Base-by-base conservation (phyloP, 2,113 vertebrate genomes). In the Chloropsis hardwickii region DNA sequence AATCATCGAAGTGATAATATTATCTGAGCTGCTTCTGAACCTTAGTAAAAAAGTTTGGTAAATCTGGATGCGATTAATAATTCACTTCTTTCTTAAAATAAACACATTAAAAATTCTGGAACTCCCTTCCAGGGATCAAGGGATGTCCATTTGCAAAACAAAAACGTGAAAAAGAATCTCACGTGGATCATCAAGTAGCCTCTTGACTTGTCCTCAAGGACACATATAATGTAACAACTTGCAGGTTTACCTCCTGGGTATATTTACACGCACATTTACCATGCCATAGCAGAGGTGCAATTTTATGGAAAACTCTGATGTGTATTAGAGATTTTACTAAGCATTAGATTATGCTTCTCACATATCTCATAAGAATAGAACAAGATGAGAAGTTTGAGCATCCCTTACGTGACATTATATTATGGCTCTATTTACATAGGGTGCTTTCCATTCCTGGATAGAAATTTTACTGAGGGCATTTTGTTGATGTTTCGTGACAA, bases 241-340 rank as follows among this genome's bases (percentile, higher is more conserved):
- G 8, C 29, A 94, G n/a, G 31, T 74, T 88, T 85, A 54, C 11
- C 27, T 80, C 24, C 73, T 94, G 64, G 5, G 18, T 78, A 28
- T 90, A 71, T 76, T 95, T 94, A 74, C 53, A 58, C 3, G 6
- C 44, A 86, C 28, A n/a, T 94, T 93, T 84, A 56, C 81, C 40
- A 42, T 74, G 57, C 35, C 67, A 56, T 85, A 92, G 40, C 60
- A 65, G 51, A 78, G 70, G 27, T 91, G n/a, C 89, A 87, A 73
- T 92, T 95, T 96, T 96, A 95, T 42, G 17, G 29, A 90, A 77
- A 88, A 51, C 37, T 65, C 40, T 31, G 20, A 77, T 80, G 58
- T 88, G 58, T 85, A 50, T 92, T 91, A 97, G 94, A 96, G 53
- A 50, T 91, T 96, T 92, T 92, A 96, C 95, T 81, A 92, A 91